Percentiles rank a stretch among this genome's conserved stretches.
Conservation (phyloP, 2,797 vertebrate species). For the Thaleichthys pacificus region DNA sequence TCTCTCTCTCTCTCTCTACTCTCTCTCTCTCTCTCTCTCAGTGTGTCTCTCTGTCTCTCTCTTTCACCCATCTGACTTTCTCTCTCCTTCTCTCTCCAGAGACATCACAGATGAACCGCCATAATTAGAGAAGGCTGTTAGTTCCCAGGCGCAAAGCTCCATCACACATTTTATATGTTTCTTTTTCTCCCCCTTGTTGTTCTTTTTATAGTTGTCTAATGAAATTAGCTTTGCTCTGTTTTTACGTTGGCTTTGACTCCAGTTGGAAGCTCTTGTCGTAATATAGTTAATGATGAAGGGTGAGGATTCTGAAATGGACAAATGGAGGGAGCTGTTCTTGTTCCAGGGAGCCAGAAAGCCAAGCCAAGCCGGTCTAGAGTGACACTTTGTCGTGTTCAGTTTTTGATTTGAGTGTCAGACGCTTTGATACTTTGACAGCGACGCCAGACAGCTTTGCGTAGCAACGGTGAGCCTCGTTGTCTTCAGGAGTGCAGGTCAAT, state of each 20-base stretch:
- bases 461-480: too few species aligned
- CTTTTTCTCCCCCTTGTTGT: too few species aligned
- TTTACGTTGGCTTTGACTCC: neutral
- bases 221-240: conserved; percentile 17
- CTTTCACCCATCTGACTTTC: neutral
- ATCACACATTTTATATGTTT: conserved; percentile 44
- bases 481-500: too few species aligned
- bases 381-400: too few species aligned
- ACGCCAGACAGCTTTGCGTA: too few species aligned
- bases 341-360: too few species aligned
- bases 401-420: too few species aligned
- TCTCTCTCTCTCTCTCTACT: neutral
- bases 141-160: conserved; percentile 58
- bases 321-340: too few species aligned
- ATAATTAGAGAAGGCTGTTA: conserved; percentile 66
- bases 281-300: neutral
- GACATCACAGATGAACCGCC: conserved; percentile 45
- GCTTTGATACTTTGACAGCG: too few species aligned
- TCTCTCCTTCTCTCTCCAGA: conserved; percentile 4
- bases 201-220: conserved; percentile 45
- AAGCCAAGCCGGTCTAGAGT: too few species aligned
- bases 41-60: neutral
- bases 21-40: neutral
- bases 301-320: too few species aligned
- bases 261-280: neutral